phyloP scores from a whole-genome alignment of 2,888 invertebrate genomes.

The Mesorhabditis spiculigera region DNA sequence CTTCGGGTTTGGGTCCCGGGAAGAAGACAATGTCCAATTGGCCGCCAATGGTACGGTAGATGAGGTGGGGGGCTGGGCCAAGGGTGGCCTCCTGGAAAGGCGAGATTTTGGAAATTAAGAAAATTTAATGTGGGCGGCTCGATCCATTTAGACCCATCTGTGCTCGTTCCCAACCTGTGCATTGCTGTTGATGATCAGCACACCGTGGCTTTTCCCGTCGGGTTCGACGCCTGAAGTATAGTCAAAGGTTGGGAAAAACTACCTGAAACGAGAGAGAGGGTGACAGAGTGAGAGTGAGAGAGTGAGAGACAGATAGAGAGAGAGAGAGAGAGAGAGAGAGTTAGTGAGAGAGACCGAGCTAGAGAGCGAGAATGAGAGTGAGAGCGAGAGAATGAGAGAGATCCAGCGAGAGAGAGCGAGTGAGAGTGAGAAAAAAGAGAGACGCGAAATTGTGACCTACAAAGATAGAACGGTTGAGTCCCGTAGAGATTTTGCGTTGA shows the following conservation, averaged over 20 bases:
- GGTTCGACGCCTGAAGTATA: conserved; percentile 31
- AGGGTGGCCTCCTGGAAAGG: conserved; percentile 43
- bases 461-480: conserved; percentile 52
- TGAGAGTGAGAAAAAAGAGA: too few species aligned
- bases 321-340: too few species aligned
- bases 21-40: conserved; percentile 58
- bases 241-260: not conserved
- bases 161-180: conserved; percentile 20
- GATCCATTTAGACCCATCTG: too few species aligned
- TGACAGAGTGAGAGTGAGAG: too few species aligned
- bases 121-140: too few species aligned
- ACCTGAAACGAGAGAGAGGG: not conserved
- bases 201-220: conserved; percentile 51
- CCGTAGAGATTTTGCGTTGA: conserved; percentile 48
- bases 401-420: too few species aligned
- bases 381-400: too few species aligned
- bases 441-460: not conserved
- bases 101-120: not conserved
- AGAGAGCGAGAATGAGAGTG: too few species aligned
- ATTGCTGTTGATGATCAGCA: conserved; percentile 48
- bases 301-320: too few species aligned
- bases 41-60: conserved; percentile 68
- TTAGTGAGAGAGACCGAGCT: too few species aligned
- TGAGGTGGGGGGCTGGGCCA: conserved; percentile 63
- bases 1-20: conserved; percentile 58